phyloP scores from a whole-genome alignment of 2,888 invertebrate species.

The Cerastoderma edule region DNA sequence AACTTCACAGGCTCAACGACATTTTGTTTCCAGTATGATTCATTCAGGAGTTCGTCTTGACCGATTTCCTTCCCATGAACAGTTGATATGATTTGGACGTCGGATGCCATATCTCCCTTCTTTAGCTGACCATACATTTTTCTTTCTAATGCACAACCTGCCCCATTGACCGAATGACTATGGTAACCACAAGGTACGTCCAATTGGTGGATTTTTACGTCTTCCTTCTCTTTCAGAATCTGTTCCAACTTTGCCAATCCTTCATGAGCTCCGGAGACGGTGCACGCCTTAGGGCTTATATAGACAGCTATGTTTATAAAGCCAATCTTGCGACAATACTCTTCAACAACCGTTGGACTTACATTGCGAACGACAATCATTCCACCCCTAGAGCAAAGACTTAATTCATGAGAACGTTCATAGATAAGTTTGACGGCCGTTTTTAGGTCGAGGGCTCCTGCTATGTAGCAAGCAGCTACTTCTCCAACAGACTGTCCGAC shows the following conservation, averaged over 20 bases:
- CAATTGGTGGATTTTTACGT: conserved; percentile 12
- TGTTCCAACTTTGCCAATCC: conserved; percentile 44
- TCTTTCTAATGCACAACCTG: conserved; percentile 33
- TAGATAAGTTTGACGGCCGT: conserved; percentile 60
- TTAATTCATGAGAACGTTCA: conserved; percentile 43
- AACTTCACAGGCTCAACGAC: conserved; percentile 62
- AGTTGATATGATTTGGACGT: conserved; percentile 27
- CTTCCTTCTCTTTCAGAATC: conserved; percentile 20
- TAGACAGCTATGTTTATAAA: conserved; percentile 54
- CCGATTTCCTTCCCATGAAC: conserved; percentile 38
- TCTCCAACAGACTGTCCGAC: conserved; percentile 69
- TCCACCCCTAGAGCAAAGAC: conserved; percentile 41
- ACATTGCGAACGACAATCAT: conserved; percentile 57
- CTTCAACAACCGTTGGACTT: conserved; percentile 30
- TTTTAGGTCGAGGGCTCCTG: conserved; percentile 49
- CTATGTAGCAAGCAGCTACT: conserved; percentile 61
- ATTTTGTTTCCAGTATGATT: conserved; percentile 65
- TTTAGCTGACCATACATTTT: conserved; percentile 30
- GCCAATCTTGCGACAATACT: conserved; percentile 17
- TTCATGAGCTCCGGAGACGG: conserved; percentile 61
- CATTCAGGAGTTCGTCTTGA: conserved; percentile 24
- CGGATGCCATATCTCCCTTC: neutral
- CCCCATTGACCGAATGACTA: conserved; percentile 48
- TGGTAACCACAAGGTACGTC: conserved; percentile 61
- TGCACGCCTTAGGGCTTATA: conserved; percentile 59